Percentiles rank a stretch among this genome's conserved stretches.
Conservation (phyloP, 2,797 vertebrate genomes). For the Trematocara caparti region DNA sequence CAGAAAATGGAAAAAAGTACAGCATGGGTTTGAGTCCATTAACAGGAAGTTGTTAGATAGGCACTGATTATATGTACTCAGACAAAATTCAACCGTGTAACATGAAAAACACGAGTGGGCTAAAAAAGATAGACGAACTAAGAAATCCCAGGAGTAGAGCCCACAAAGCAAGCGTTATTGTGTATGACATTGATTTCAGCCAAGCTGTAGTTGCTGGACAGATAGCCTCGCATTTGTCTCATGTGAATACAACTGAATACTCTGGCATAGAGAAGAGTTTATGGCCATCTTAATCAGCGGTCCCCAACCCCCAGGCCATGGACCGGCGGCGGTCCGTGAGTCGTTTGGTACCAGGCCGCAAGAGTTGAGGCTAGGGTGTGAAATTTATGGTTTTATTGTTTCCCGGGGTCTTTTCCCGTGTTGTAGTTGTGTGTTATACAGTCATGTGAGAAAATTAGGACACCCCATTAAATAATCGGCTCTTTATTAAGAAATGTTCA, state of each 20-base stretch:
- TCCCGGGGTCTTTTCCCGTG: fast-evolving
- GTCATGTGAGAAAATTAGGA: neutral
- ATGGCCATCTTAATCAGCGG: neutral
- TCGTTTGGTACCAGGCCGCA: neutral
- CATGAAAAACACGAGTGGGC: neutral
- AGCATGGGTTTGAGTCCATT: neutral
- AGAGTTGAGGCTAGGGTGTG: neutral
- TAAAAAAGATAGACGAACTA: neutral
- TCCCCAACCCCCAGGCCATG: neutral
- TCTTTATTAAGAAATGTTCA: neutral
- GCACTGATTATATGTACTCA: fast-evolving
- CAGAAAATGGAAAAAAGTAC: neutral
- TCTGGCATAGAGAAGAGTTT: neutral
- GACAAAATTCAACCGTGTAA: neutral
- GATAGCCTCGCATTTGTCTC: fast-evolving
- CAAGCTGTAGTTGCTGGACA: neutral
- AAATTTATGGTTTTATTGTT: neutral
- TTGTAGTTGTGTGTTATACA: neutral
- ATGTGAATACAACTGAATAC: neutral
- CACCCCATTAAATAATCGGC: neutral
- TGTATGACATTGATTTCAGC: neutral
- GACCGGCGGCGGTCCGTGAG: neutral
- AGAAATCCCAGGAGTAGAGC: fast-evolving
- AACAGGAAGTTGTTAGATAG: neutral
- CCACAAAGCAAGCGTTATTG: neutral